phyloP scores from a whole-genome alignment of 1,140 invertebrate species.

The Charaxes varanes region DNA sequence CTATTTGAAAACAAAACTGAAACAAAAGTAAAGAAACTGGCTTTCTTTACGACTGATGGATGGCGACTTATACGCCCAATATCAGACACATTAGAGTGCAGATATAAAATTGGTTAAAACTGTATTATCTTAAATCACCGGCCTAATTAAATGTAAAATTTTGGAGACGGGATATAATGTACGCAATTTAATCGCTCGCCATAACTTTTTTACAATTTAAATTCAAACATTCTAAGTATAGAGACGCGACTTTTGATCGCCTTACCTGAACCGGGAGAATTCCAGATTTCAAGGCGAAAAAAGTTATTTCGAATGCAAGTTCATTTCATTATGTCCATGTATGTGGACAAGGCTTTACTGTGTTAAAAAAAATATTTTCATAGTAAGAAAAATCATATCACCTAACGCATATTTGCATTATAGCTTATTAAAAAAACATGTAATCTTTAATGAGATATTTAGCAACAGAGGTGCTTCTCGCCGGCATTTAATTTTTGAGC shows the following conservation, averaged over 20 bases:
- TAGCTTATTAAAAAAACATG: no score
- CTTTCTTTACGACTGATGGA: constrained; percentile 8
- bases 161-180: constrained; percentile 18
- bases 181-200: constrained; percentile 18
- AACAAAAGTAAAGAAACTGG: constrained; percentile 1
- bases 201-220: constrained; percentile 21
- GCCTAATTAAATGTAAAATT: constrained; percentile 20
- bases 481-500: no score
- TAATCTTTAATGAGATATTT: no score
- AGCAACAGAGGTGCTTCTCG: no score
- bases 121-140: constrained; percentile 24
- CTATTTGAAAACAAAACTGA: no score
- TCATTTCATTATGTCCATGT: constrained; percentile 9
- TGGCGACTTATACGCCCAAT: constrained; percentile 15
- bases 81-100: constrained; percentile 13
- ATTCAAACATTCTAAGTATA: constrained; percentile 15
- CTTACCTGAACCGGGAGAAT: constrained; percentile 19
- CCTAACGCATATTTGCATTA: no score
- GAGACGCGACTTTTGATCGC: constrained; percentile 12
- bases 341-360: no score
- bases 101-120: constrained; percentile 12
- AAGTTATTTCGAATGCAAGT: constrained; percentile 8
- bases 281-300: constrained; percentile 19
- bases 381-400: no score
- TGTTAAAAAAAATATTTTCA: no score